Evolutionary conservation across 2,113 vertebrate genomes (phyloP).

Genomic region (Upupa epops): DNA sequence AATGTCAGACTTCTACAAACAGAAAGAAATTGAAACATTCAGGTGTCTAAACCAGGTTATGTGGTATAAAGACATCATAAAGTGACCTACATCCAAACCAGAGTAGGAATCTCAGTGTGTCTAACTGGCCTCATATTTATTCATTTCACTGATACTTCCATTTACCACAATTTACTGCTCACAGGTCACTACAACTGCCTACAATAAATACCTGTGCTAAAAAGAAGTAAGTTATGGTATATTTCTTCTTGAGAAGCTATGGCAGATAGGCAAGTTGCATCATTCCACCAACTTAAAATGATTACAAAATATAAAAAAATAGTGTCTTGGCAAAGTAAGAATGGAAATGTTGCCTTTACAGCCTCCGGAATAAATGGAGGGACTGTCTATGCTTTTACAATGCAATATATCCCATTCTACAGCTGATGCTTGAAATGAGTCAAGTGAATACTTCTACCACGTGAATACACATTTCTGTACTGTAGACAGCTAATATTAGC

Average conservation of each 20-base stretch:
- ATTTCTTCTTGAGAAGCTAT: background rate
- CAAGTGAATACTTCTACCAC: background rate
- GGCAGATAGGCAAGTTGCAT: background rate
- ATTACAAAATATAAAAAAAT: background rate
- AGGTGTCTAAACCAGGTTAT: background rate
- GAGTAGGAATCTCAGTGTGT: background rate
- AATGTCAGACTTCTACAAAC: background rate
- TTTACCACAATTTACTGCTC: background rate
- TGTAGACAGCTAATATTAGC: background rate
- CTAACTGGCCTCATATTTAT: background rate
- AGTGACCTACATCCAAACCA: background rate
- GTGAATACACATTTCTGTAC: background rate
- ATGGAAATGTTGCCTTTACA: background rate
- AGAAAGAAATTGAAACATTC: background rate
- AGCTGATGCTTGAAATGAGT: background rate
- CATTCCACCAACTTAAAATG: background rate
- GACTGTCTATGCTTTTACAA: background rate
- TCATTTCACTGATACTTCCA: background rate
- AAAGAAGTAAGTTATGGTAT: background rate
- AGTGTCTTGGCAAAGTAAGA: background rate
- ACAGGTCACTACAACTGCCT: background rate
- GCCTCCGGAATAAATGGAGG: background rate
- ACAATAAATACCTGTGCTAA: background rate
- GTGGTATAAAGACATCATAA: background rate
- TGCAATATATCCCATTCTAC: background rate